Percentiles rank a stretch among this genome's conserved stretches.
Conservation (phyloP, 1,140 invertebrate species). For the Drosophila repleta region DNA sequence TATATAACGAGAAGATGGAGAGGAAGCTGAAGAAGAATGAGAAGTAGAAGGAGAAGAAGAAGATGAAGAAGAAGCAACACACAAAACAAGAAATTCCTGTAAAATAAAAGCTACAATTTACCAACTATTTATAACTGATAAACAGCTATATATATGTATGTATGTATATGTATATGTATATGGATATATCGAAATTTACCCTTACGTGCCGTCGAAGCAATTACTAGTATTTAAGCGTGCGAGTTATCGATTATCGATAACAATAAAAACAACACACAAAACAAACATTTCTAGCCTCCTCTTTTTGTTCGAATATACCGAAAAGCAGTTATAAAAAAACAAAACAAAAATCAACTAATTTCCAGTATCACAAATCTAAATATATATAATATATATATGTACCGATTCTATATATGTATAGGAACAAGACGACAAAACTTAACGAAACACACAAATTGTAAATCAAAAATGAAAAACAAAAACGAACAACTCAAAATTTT, state of each 20-base stretch:
- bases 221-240: constrained; percentile 69
- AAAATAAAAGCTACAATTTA: constrained; percentile 51
- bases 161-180: too few relatives aligned
- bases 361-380: constrained; percentile 73
- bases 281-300: constrained; percentile 35
- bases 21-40: constrained; percentile 7
- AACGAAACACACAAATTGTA: constrained; percentile 27
- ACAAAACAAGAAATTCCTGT: constrained; percentile 47
- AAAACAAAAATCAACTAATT: constrained; percentile 15
- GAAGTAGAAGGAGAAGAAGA: too few relatives aligned
- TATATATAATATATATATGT: constrained; percentile 57
- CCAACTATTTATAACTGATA: constrained; percentile 49
- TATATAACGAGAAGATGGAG: constrained; percentile 34
- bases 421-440: constrained; percentile 12
- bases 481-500: constrained; percentile 50
- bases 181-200: constrained; percentile 41
- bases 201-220: constrained; percentile 76
- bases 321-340: constrained; percentile 24
- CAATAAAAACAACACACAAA: constrained; percentile 17
- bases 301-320: constrained; percentile 56
- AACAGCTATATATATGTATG: constrained; percentile 9
- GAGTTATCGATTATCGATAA: constrained; percentile 30
- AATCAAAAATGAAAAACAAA: constrained; percentile 17
- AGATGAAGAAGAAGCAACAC: constrained; percentile 14
- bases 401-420: constrained; percentile 20